Base-by-base conservation (phyloP, 2,113 vertebrate genomes). In the Elaphurus davidianus region DNA sequence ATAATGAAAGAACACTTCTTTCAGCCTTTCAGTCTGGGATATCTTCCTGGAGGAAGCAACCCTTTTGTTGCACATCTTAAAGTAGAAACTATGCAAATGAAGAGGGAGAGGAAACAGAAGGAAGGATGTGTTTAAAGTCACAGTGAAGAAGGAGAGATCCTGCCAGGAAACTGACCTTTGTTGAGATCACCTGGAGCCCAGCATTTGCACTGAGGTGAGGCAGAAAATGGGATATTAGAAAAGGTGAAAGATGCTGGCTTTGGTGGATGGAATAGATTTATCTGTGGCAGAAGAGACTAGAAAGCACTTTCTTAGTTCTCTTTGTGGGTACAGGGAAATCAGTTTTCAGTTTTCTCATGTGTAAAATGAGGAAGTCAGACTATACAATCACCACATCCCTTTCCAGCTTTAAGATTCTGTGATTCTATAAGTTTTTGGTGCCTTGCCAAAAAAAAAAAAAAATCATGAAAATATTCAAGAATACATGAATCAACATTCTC, bases 311-410 rank as follows among this genome's bases (percentile, higher is more conserved):
- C 43, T 88, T 86, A 92, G 67, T 33, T 96, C 9, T 40, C 33
- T 97, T 85, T 47, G 55, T 94, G 64, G 30, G 60, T 16, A 83
- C 36, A 95, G 50, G 40, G 23, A 90, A 97, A 95, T 97, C 78
- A 62, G 90, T 95, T 98, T 98, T 93, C 50, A n/a, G 83, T 97
- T 97, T 95, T 87, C 62, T 97, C 87, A 87, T 43, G 74, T 97
- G 62, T 96, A 94, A 98, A 96, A 97, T 92, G 54, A 95, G 2
- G 10, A 92, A 92, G 97, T 79, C 9, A 17, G 62, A 94, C 57
- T 96, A 52, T 52, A 28, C 43, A 90, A 90, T 97, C 93, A 96
- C 55, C 81, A 92, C 93, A 40, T 25, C 23, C 43, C 33, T 93
- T 96, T 95, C 28, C 8, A 95, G 55, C 8, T 92, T 87, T 95